Evolutionary conservation across 37 sponge, comb jelly and placozoan genomes (phyloP).

Genomic region (Corticium candelabrum): DNA sequence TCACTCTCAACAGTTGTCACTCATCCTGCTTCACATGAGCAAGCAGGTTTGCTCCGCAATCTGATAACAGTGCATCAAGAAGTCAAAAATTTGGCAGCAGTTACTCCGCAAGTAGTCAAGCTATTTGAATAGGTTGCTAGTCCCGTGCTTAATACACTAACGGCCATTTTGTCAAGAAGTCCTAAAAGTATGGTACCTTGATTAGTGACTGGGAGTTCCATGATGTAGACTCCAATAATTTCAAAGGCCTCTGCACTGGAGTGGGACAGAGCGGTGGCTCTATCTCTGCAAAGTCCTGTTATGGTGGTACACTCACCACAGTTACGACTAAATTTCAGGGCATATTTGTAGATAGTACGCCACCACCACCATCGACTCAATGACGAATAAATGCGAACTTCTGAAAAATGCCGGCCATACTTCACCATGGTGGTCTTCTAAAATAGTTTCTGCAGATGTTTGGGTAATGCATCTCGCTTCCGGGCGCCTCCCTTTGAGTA

Average conservation of each 20-base stretch:
- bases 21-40: slow-evolving; percentile 31
- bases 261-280: slow-evolving; percentile 40
- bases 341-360: slow-evolving; percentile 28
- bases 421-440: slow-evolving; percentile 29
- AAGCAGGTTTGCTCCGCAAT: slow-evolving; percentile 33
- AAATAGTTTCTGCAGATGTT: slow-evolving; percentile 9
- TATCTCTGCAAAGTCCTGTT: not conserved
- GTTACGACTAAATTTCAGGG: not conserved
- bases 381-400: slow-evolving; percentile 12
- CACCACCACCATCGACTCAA: slow-evolving; percentile 39
- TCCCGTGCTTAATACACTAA: slow-evolving; percentile 28
- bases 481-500: not conserved
- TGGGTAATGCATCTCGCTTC: slow-evolving; percentile 20
- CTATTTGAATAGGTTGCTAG: slow-evolving; percentile 21
- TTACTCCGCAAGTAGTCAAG: slow-evolving; percentile 20
- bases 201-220: slow-evolving; percentile 20
- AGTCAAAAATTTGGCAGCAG: slow-evolving; percentile 34
- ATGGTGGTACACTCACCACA: slow-evolving; percentile 44
- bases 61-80: slow-evolving; percentile 38
- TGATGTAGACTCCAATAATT: slow-evolving; percentile 36
- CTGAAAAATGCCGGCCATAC: slow-evolving; percentile 34
- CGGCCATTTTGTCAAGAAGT: slow-evolving; percentile 48
- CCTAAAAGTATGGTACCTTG: slow-evolving; percentile 25
- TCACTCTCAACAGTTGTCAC: slow-evolving; percentile 8
- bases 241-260: slow-evolving; percentile 35